Conservation (phyloP, 2,113 vertebrate species). For the Galemys pyrenaicus region DNA sequence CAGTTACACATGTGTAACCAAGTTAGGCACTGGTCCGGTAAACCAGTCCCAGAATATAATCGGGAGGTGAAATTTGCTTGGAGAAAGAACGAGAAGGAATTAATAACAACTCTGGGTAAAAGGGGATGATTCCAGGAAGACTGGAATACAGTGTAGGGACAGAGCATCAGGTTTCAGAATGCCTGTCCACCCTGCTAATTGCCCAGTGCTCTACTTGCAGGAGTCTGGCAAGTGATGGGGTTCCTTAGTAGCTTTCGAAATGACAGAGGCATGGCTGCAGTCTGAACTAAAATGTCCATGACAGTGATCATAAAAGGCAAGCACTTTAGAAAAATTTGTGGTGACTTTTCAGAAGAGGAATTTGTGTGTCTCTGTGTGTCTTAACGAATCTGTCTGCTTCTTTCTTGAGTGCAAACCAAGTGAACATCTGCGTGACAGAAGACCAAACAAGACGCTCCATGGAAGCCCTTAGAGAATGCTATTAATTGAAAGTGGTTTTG, state of each 20-base stretch:
- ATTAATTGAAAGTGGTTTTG: slow-evolving; percentile 60
- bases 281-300: slow-evolving; percentile 30
- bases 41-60: slow-evolving; percentile 67
- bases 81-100: slow-evolving; percentile 69
- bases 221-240: neutral
- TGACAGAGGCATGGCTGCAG: slow-evolving; percentile 32
- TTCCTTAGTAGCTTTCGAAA: slow-evolving; percentile 61
- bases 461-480: slow-evolving; percentile 23
- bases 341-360: slow-evolving; percentile 68
- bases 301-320: slow-evolving; percentile 58
- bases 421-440: slow-evolving; percentile 72
- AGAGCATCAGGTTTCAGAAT: neutral
- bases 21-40: slow-evolving; percentile 50
- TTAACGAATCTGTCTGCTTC: slow-evolving; percentile 76
- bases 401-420: slow-evolving; percentile 73
- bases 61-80: slow-evolving; percentile 56
- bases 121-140: slow-evolving; percentile 37
- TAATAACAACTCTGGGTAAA: slow-evolving; percentile 62
- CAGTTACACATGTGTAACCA: slow-evolving; percentile 68
- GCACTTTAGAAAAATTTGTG: slow-evolving; percentile 63
- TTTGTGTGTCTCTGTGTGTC: slow-evolving; percentile 66
- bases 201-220: neutral
- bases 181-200: neutral
- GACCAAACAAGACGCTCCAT: slow-evolving; percentile 29
- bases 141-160: neutral